Percentiles rank a stretch among this genome's conserved stretches.
Evolutionary conservation across 2,888 invertebrate genomes (phyloP).

Genomic region (Parnassius glacialis): DNA sequence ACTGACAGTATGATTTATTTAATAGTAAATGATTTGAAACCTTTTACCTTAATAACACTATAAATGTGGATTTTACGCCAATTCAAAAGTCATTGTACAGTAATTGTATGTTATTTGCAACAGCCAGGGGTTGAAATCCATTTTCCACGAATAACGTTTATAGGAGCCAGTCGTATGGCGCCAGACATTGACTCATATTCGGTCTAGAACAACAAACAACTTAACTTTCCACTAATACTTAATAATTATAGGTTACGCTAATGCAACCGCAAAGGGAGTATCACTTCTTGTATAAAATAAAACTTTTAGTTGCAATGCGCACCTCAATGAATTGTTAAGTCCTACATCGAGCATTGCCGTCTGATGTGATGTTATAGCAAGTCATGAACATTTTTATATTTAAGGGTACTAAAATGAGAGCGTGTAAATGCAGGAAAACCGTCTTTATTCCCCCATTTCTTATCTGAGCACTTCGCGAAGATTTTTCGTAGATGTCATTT

Average conservation of each 20-base stretch:
- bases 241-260: slow-evolving; percentile 30
- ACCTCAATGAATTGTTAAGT: slow-evolving; percentile 16
- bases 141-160: slow-evolving; percentile 66
- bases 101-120: slow-evolving; percentile 63
- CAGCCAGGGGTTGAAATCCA: slow-evolving; percentile 42
- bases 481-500: slow-evolving; percentile 77
- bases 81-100: slow-evolving; percentile 47
- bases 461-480: slow-evolving; percentile 61
- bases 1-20: no score
- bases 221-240: slow-evolving; percentile 39
- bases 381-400: slow-evolving; percentile 23
- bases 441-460: slow-evolving; percentile 65
- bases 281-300: slow-evolving; percentile 2
- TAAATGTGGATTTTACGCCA: slow-evolving; percentile 29
- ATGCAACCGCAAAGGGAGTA: slow-evolving; percentile 1
- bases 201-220: slow-evolving; percentile 46
- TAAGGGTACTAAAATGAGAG: slow-evolving; percentile 27
- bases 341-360: slow-evolving; percentile 5
- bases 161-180: slow-evolving; percentile 43
- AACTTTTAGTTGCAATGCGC: neutral
- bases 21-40: no score
- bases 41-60: neutral
- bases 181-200: slow-evolving; percentile 59
- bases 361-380: slow-evolving; percentile 9
- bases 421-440: slow-evolving; percentile 51